These are phyloP conservation scores for Synanthedon formicaeformis DNA, from an alignment of 2,888 invertebrate genomes.

Conservation along the genomic window DNA sequence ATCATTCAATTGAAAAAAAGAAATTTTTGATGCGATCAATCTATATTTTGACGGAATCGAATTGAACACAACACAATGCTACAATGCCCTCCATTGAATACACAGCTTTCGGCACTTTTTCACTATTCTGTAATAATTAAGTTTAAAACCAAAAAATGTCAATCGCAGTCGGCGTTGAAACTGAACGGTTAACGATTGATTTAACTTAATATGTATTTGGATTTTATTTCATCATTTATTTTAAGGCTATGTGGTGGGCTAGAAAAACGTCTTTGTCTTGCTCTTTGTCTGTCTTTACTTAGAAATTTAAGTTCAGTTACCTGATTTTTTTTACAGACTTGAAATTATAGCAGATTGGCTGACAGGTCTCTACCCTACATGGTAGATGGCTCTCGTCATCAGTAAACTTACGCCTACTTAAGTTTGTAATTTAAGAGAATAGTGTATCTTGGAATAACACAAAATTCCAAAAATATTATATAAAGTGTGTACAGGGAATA, in stretches of 20 bases:
- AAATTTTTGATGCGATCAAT: too few relatives aligned
- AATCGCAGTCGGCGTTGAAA: conserved; percentile 39
- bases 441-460: too few relatives aligned
- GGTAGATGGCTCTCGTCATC: too few relatives aligned
- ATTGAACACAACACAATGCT: background rate
- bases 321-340: background rate
- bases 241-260: too few relatives aligned
- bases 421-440: too few relatives aligned
- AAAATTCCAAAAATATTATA: too few relatives aligned
- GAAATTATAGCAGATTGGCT: too few relatives aligned
- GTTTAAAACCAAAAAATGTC: conserved; percentile 62
- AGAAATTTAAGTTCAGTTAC: background rate
- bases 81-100: background rate
- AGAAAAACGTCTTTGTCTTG: background rate
- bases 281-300: background rate
- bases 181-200: conserved; percentile 12
- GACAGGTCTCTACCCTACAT: too few relatives aligned
- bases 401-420: too few relatives aligned
- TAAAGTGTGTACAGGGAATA: too few relatives aligned
- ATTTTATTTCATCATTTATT: background rate
- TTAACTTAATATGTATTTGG: background rate
- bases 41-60: background rate
- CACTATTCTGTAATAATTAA: conserved; percentile 62
- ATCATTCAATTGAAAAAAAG: too few relatives aligned
- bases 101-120: conserved; percentile 27